Evolutionary conservation across 1,140 invertebrate genomes (phyloP).

Genomic region (Drosophila seguyi): DNA sequence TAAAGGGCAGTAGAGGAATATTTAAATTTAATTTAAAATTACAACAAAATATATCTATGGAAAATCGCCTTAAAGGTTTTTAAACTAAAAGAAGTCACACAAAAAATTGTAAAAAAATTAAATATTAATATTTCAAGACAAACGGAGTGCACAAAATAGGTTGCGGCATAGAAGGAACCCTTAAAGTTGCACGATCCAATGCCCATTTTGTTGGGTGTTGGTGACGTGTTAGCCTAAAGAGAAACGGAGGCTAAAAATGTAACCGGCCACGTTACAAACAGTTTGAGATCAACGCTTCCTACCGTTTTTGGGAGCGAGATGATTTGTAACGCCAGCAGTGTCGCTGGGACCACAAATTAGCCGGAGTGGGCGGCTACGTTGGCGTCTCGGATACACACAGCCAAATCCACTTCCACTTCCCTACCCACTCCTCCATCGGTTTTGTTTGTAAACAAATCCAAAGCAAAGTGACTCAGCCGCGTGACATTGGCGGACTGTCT

Average conservation of each 20-base stretch:
- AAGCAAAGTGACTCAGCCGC: slow-evolving; percentile 63
- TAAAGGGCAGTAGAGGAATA: too few relatives aligned
- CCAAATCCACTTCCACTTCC: slow-evolving; percentile 2
- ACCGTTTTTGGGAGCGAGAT: slow-evolving; percentile 64
- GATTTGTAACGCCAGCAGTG: slow-evolving; percentile 16
- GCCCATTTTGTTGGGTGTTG: too few relatives aligned
- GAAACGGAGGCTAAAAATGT: slow-evolving; percentile 21
- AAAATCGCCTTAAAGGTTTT: too few relatives aligned
- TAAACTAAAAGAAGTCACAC: too few relatives aligned
- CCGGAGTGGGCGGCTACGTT: slow-evolving; percentile 34
- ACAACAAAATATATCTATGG: too few relatives aligned
- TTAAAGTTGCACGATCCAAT: too few relatives aligned
- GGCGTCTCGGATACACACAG: slow-evolving; percentile 18
- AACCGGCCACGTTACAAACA: slow-evolving; percentile 38
- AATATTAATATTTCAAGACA: too few relatives aligned
- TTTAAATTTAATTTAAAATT: too few relatives aligned
- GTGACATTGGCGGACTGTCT: slow-evolving; percentile 39
- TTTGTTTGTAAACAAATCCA: slow-evolving; percentile 79
- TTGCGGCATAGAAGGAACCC: too few relatives aligned
- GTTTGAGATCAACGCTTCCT: slow-evolving; percentile 54
- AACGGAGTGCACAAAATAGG: too few relatives aligned
- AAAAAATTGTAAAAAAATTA: too few relatives aligned
- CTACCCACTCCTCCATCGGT: slow-evolving; percentile 34
- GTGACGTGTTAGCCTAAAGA: too few relatives aligned
- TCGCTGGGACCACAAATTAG: slow-evolving; percentile 21